Evolutionary conservation across 2,113 vertebrate species (phyloP).

Genomic region (Malurus cyaneus): DNA sequence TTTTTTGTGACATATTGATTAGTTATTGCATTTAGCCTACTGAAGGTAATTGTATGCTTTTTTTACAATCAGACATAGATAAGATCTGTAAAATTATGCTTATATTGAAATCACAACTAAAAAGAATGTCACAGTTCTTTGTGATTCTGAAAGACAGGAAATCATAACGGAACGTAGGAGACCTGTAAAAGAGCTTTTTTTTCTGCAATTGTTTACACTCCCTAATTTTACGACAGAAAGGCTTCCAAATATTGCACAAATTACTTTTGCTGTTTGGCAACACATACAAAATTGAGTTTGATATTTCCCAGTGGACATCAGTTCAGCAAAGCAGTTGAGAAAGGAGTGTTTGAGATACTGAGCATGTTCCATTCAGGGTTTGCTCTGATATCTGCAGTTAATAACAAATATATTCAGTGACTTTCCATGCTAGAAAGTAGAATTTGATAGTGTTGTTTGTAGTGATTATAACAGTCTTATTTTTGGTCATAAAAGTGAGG

Average conservation of each 20-base stretch:
- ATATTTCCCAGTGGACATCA: neutral
- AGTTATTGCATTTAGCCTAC: neutral
- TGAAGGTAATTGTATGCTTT: neutral
- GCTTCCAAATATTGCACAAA: neutral
- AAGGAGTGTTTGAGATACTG: neutral
- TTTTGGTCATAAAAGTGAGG: neutral
- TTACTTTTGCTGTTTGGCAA: neutral
- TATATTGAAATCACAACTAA: neutral
- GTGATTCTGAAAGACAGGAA: neutral
- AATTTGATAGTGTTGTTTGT: neutral
- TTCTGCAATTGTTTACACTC: neutral
- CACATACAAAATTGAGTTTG: neutral
- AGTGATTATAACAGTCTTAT: neutral
- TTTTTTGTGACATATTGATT: neutral
- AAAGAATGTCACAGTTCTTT: neutral
- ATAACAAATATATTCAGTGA: neutral
- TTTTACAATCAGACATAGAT: neutral
- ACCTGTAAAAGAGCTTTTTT: neutral
- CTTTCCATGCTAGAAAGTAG: neutral
- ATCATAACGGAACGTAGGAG: neutral
- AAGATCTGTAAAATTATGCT: neutral
- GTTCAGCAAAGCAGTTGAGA: neutral
- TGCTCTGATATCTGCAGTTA: neutral
- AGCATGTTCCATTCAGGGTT: neutral
- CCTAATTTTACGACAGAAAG: neutral